These are phyloP conservation scores for Rotaria sp. DNA, from an alignment of 2,888 invertebrate genomes.

Conservation along the genomic window DNA sequence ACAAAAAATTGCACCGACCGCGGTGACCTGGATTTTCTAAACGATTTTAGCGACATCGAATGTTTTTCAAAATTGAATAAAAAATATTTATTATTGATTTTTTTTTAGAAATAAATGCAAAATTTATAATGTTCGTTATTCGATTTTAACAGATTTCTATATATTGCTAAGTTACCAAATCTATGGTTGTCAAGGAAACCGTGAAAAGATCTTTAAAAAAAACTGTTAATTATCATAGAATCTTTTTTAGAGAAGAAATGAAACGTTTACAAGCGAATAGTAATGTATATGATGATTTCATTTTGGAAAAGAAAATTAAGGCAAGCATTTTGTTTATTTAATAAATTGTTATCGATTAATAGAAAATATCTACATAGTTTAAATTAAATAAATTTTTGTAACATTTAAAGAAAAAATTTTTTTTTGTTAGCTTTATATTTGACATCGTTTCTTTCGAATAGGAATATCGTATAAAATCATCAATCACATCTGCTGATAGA, in stretches of 20 bases:
- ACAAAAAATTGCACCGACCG: background rate
- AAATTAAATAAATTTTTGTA: too few relatives aligned
- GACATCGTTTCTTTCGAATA: too few relatives aligned
- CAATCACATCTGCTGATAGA: too few relatives aligned
- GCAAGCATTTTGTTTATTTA: background rate
- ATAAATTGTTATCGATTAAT: too few relatives aligned
- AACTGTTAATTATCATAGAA: background rate
- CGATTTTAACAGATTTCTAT: too few relatives aligned
- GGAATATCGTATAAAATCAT: too few relatives aligned
- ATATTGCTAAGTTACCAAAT: background rate
- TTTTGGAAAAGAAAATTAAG: background rate
- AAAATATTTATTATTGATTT: too few relatives aligned
- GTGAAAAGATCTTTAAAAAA: background rate
- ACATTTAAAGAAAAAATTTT: too few relatives aligned
- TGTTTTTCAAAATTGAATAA: background rate
- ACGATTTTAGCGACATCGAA: slow-evolving; percentile 5
- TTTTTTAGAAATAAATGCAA: too few relatives aligned
- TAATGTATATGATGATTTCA: background rate
- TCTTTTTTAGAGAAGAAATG: background rate
- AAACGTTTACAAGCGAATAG: background rate
- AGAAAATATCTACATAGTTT: too few relatives aligned
- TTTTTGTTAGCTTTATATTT: too few relatives aligned
- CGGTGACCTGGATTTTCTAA: background rate
- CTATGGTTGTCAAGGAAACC: background rate
- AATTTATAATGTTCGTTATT: too few relatives aligned